Base-by-base conservation (phyloP, 2,888 invertebrate genomes). In the Caenorhabditis afra region DNA sequence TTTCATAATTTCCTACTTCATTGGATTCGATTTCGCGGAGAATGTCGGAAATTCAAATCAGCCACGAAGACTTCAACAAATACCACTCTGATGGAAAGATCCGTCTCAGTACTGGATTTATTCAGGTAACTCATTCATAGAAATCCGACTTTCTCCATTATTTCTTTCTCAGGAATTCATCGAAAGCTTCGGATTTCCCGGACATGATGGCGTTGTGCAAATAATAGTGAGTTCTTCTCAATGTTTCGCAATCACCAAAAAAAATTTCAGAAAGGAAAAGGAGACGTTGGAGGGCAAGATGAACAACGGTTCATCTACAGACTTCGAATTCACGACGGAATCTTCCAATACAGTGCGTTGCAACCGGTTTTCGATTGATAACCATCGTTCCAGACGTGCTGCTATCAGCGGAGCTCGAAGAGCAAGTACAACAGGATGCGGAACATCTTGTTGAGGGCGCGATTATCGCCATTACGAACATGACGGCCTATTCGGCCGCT, bases 71-170 rank as follows among this genome's bases (percentile, higher is more conserved):
- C 45, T 79, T 76, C 55, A 64, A 80, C 41, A 80, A 80, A 47
- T 76, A 76, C 52, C 75, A 64, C 23, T 23, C 50, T 3, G 67
- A 75, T 11, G 76, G 76, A 16, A 76, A 80, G 50, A 53, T 80
- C n/a, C 66, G 64, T 5, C 52, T 80, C 0, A 41, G 62, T 1
- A 29, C 62, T 1, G 75, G 71, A 14, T 76, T 50, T 57, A 44
- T 75, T 18, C 79, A 80, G 41, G 75, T 67, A 50, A 29, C 1
- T 35, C 7, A 23, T 45, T 29, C 3, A 29, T 29, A 29, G 7
- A 14, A 37, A 47, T 49, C 14, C n/a, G 29, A 44, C n/a, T 14
- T n/a, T n/a, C n/a, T n/a, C n/a, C n/a, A n/a, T n/a, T n/a, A n/a
- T n/a, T n/a, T n/a, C n/a, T n/a, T n/a, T n/a, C n/a, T n/a, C 55